Conservation (phyloP, 30 jellyfish, hydroid and myxozoan species). For the Hydractinia echinata region DNA sequence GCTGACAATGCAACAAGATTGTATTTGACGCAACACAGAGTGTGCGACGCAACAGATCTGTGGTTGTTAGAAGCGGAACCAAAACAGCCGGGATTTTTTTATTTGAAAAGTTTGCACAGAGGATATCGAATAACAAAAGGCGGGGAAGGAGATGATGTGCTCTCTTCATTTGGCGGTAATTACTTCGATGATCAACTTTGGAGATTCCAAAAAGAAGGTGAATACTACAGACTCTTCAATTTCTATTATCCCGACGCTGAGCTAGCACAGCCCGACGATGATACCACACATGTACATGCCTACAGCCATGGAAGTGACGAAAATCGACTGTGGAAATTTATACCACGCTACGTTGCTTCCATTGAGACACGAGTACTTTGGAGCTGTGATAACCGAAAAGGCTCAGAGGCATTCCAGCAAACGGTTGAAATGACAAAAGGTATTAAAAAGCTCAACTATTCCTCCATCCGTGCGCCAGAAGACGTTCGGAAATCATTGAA, state of each 20-base stretch:
- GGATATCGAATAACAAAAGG: neutral
- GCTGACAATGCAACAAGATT: no score
- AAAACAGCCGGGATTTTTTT: neutral
- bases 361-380: neutral
- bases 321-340: neutral
- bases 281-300: neutral
- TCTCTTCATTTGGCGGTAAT: neutral
- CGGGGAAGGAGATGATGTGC: no score
- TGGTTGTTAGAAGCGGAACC: conserved; percentile 1
- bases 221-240: neutral
- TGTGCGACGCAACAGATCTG: neutral
- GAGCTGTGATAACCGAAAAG: conserved; percentile 18
- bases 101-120: neutral
- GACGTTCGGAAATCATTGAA: neutral
- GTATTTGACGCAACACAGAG: no score
- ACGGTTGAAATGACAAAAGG: neutral
- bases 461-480: neutral
- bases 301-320: neutral
- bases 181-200: conserved; percentile 12
- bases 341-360: neutral
- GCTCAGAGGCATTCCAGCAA: neutral
- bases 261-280: neutral
- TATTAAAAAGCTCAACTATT: neutral
- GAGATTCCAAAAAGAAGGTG: conserved; percentile 5
- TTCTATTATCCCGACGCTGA: neutral